Evolutionary conservation across 2,113 vertebrate genomes (phyloP).

Genomic region (Xyrauchen texanus): DNA sequence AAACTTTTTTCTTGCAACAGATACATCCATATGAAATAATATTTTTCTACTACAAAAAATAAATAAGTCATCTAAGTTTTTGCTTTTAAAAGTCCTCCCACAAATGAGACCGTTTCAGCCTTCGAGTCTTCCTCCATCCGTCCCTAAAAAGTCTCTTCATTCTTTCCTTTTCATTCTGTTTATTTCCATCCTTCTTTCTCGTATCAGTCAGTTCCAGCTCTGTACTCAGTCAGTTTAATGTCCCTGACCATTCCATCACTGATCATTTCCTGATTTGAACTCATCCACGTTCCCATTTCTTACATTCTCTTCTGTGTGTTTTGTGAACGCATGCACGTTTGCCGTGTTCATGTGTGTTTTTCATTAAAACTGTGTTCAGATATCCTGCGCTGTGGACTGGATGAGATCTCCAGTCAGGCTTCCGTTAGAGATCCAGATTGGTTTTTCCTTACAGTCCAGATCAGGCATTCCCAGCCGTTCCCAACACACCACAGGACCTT

Average conservation of each 20-base stretch:
- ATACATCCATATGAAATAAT: constrained; percentile 96
- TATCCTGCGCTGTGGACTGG: constrained; percentile 77
- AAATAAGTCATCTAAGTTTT: constrained; percentile 89
- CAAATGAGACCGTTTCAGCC: constrained; percentile 55
- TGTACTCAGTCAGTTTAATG: constrained; percentile 53
- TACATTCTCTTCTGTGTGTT: no score
- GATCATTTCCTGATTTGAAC: neutral
- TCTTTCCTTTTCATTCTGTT: neutral
- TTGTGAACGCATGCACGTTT: no score
- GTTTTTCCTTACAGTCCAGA: constrained; percentile 81
- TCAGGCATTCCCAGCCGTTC: constrained; percentile 76
- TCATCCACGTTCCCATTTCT: neutral
- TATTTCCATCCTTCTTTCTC: neutral
- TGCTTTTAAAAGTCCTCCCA: constrained; percentile 53
- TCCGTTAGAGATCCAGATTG: constrained; percentile 75
- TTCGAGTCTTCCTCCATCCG: constrained; percentile 45
- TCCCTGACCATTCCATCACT: constrained; percentile 61
- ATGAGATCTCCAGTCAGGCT: constrained; percentile 74
- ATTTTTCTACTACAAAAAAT: constrained; percentile 94
- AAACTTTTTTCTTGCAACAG: constrained; percentile 84
- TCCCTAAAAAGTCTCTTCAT: constrained; percentile 23
- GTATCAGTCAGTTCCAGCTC: constrained; percentile 36
- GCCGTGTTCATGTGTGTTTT: no score
- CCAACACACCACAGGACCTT: constrained; percentile 78
- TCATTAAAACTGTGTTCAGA: constrained; percentile 68